phyloP scores from a whole-genome alignment of 2,888 invertebrate genomes.

The Drepanosiphum platanoidis region DNA sequence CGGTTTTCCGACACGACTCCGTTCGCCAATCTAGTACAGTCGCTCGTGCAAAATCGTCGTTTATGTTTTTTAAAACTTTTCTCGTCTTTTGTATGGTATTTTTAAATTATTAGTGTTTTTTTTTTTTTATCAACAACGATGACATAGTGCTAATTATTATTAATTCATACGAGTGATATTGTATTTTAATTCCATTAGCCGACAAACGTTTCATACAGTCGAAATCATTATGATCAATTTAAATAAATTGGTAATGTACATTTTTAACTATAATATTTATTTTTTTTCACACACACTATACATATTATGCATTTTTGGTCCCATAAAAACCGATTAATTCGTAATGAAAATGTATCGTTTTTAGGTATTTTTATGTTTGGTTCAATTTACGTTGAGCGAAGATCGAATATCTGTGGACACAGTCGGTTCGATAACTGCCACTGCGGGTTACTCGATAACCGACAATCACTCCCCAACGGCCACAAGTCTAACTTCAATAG shows the following conservation, averaged over 20 bases:
- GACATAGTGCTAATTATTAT: conserved; percentile 26
- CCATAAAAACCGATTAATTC: background rate
- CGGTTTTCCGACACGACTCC: conserved; percentile 53
- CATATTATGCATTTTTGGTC: background rate
- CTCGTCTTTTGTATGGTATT: background rate
- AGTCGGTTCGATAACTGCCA: conserved; percentile 48
- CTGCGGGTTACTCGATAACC: conserved; percentile 47
- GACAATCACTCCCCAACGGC: conserved; percentile 24
- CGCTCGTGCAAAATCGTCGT: conserved; percentile 11
- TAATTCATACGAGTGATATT: background rate
- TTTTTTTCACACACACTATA: background rate
- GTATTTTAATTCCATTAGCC: background rate
- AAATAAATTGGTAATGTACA: conserved; percentile 28
- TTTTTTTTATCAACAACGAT: too few relatives aligned
- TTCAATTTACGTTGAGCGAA: conserved; percentile 21
- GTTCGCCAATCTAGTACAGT: conserved; percentile 38
- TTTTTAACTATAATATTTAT: background rate
- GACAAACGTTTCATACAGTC: background rate
- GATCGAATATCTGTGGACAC: conserved; percentile 54
- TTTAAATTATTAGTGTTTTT: background rate
- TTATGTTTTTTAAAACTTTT: background rate
- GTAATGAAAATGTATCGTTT: background rate
- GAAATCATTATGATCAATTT: conserved; percentile 25
- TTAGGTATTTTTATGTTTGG: conserved; percentile 34
- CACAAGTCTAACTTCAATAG: conserved; percentile 7